phyloP scores from a whole-genome alignment of 2,888 invertebrate genomes.

The Pyrrhosoma nymphula region DNA sequence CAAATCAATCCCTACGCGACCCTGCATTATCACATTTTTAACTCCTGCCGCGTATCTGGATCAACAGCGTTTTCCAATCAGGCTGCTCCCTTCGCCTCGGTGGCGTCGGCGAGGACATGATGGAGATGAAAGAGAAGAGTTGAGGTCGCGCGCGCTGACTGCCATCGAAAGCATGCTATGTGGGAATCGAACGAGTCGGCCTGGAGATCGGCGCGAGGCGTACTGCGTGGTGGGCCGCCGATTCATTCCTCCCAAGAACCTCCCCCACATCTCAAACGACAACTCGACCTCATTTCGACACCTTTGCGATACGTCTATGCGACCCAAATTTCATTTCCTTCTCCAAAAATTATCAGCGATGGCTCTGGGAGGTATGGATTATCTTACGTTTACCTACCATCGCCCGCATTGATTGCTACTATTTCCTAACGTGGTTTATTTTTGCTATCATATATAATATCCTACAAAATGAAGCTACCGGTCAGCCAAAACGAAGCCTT shows the following conservation, averaged over 20 bases:
- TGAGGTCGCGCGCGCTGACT: not conserved
- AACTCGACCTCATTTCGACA: not conserved
- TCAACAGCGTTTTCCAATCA: not conserved
- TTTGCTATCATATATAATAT: too few relatives aligned
- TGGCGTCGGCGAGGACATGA: too few relatives aligned
- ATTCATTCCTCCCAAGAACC: not conserved
- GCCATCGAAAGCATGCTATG: not conserved
- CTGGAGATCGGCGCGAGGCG: too few relatives aligned
- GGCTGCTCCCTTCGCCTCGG: not conserved
- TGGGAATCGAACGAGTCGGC: not conserved
- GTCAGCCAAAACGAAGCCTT: too few relatives aligned
- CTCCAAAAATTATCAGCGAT: not conserved
- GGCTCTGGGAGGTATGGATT: not conserved
- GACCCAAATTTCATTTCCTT: not conserved
- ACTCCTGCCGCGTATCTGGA: too few relatives aligned
- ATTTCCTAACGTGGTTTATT: too few relatives aligned
- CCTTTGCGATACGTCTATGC: not conserved
- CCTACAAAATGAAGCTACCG: too few relatives aligned
- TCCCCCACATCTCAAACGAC: not conserved
- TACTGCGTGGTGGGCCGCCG: not conserved
- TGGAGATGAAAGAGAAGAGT: not conserved
- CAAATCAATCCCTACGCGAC: too few relatives aligned
- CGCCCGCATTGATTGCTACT: too few relatives aligned
- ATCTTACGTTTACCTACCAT: not conserved
- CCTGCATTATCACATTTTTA: too few relatives aligned